phyloP scores from a whole-genome alignment of 2,888 invertebrate species.

The Cephonodes hylas region DNA sequence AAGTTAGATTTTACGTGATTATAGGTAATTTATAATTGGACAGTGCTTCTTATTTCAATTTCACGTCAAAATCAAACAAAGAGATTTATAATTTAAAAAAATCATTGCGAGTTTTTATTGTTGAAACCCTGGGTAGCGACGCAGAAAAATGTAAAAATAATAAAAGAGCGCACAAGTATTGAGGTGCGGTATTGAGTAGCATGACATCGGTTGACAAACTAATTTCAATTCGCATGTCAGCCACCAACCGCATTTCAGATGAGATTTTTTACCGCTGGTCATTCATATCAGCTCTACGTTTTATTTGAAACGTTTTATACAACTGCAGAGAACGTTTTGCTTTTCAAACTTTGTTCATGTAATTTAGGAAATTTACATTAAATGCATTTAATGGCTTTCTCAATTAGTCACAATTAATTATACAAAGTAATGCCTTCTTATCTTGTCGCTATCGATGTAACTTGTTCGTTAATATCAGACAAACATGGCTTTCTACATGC shows the following conservation, averaged over 20 bases:
- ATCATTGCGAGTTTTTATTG: not conserved
- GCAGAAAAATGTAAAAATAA: not conserved
- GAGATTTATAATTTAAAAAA: too few relatives aligned
- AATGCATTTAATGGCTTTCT: conserved; percentile 47
- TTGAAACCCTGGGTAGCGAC: not conserved
- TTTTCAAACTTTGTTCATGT: conserved; percentile 30
- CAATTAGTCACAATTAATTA: conserved; percentile 73
- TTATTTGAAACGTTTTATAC: not conserved
- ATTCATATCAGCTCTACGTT: not conserved
- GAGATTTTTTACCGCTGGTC: conserved; percentile 48
- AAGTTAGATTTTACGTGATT: too few relatives aligned
- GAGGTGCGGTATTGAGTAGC: conserved; percentile 13
- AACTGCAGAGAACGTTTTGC: not conserved
- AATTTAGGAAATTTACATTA: conserved; percentile 39
- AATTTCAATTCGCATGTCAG: conserved; percentile 58
- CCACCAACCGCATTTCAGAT: conserved; percentile 49
- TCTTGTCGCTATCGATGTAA: conserved; percentile 56
- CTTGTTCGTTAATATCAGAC: conserved; percentile 57
- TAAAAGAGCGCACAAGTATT: not conserved
- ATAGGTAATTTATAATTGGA: too few relatives aligned
- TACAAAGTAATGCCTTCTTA: conserved; percentile 59
- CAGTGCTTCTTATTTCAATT: too few relatives aligned
- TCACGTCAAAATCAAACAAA: too few relatives aligned
- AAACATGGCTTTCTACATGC: conserved; percentile 63
- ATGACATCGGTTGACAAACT: conserved; percentile 51